phyloP scores from a whole-genome alignment of 2,113 vertebrate species.

The Mystacornis crossleyi region DNA sequence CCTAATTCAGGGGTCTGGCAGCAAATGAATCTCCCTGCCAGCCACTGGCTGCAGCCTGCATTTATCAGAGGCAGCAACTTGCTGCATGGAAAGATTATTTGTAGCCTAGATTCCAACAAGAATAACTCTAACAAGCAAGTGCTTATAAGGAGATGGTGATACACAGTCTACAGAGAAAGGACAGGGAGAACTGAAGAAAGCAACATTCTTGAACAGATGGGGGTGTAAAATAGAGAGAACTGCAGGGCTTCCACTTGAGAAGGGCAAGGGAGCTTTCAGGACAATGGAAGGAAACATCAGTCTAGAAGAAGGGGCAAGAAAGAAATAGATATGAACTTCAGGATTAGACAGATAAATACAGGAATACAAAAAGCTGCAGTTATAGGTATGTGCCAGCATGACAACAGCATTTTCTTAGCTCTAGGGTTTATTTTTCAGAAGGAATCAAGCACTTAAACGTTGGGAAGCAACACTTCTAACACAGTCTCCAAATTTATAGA shows the following conservation, averaged over 20 bases:
- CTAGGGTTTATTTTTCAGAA: not conserved
- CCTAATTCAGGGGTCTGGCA: not conserved
- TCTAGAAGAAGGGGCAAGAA: not conserved
- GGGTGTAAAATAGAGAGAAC: not conserved
- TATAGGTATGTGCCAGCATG: not conserved
- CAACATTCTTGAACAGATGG: not conserved
- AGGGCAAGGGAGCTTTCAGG: not conserved
- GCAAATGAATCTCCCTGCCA: not conserved
- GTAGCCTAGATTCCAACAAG: constrained; percentile 64
- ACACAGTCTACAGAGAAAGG: constrained; percentile 30
- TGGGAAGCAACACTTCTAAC: not conserved
- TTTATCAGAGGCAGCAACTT: constrained; percentile 43
- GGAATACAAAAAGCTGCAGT: not conserved
- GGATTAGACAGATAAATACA: not conserved
- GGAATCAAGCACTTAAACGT: not conserved
- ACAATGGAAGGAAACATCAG: not conserved
- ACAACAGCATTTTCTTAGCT: not conserved
- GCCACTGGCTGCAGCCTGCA: not conserved
- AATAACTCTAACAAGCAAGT: constrained; percentile 65
- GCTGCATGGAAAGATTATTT: constrained; percentile 60
- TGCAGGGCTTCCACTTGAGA: not conserved
- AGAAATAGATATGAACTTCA: not conserved
- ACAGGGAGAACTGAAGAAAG: constrained; percentile 22
- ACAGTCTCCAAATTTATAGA: not conserved
- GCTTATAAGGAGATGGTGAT: constrained; percentile 68